Conservation (phyloP, 2,113 vertebrate species). For the Amphilophus citrinellus region DNA sequence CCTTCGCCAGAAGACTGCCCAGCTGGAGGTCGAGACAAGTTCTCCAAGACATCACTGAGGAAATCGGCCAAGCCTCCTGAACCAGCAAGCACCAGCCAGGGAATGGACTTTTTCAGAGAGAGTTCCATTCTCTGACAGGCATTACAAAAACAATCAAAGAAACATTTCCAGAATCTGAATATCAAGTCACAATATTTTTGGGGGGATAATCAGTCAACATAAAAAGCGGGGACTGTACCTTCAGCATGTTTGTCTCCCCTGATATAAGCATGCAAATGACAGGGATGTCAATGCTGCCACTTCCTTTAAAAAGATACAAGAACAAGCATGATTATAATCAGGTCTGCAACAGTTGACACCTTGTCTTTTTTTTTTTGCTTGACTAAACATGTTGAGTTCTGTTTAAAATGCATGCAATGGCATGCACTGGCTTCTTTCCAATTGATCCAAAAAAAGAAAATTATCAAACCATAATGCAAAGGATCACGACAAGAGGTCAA, state of each 20-base stretch:
- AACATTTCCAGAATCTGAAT: background rate
- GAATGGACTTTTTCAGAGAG: conserved; percentile 83
- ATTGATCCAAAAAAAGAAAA: background rate
- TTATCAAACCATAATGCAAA: background rate
- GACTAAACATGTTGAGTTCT: background rate
- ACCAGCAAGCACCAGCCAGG: conserved; percentile 88
- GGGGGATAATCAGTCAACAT: background rate
- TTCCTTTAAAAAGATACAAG: conserved; percentile 71
- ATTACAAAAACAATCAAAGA: background rate
- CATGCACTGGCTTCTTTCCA: conserved; percentile 15
- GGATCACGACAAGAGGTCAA: conserved; percentile 1
- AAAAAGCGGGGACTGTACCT: conserved; percentile 75
- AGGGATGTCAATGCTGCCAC: conserved; percentile 90
- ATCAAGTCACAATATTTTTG: background rate
- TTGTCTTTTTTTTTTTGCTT: background rate
- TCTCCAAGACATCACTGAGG: conserved; percentile 84
- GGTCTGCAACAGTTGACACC: no score
- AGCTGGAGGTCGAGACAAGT: conserved; percentile 50
- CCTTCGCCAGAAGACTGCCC: conserved; percentile 61
- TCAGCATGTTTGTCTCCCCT: conserved; percentile 83
- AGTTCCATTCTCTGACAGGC: conserved; percentile 81
- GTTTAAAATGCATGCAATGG: conserved; percentile 16
- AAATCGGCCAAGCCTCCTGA: conserved; percentile 89
- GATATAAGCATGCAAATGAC: conserved; percentile 89
- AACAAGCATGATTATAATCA: no score